Base-by-base conservation (phyloP, 2,113 vertebrate genomes). In the Gyps fulvus region DNA sequence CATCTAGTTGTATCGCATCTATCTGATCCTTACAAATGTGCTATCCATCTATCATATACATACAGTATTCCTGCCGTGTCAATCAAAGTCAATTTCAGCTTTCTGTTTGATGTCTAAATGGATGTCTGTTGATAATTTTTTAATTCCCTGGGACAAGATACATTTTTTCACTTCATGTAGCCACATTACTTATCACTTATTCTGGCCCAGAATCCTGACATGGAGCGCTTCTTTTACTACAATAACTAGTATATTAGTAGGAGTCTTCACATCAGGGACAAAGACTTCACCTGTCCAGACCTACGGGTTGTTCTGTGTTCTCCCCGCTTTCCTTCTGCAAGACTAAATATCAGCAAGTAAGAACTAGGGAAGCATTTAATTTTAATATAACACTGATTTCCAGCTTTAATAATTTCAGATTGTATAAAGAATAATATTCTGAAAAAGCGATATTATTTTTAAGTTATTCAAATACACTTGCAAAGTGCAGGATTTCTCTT, bases 81-180 rank as follows among this genome's bases (percentile, higher is more conserved):
- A 94, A 61, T 91, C 90, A 93, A 93, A 93, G 70, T 90, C 82
- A 82, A 36, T 13, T 31, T 80, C 52, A 76, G 8, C 43, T 86
- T 91, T 61, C 49, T 4, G 1, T 72, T 91, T 84, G 59, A 85
- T 80, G 31, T 72, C 78, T 90, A 85, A 84, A 93, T 87, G 36
- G 62, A 88, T 85, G 40, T 61, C 14, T 95, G 70, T 85, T 89
- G 57, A 82, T 93, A 90, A 40, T 87, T 84, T 90, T 90, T 95
- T 93, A 96, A 89, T 82, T 91, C 36, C 15, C 32, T 79, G 13
- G 47, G 47, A 91, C 47, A 89, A 23, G 25, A 89, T 49, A 25
- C 7, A 55, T 89, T 92, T 62, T 93, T 93, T 73, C 5, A 13
- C 7, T 79, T 74, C 15, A 16, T 22, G 6, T 67, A 19, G 47